Conservation (phyloP, 2,113 vertebrate genomes). For the Halcyon senegalensis region DNA sequence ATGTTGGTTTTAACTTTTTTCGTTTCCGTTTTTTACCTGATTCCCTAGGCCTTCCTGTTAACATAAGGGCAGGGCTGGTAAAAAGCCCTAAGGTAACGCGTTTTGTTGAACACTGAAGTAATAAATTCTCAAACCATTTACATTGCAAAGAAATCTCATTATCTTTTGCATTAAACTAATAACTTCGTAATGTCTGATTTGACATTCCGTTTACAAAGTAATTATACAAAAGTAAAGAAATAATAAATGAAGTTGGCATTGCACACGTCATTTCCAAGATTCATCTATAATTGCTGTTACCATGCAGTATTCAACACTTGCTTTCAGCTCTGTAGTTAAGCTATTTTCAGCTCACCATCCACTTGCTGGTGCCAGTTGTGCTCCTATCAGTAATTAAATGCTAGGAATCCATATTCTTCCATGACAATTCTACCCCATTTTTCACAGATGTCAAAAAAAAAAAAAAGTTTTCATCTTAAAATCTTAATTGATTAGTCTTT, state of each 20-base stretch:
- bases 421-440: background rate
- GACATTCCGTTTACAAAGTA: conserved; percentile 45
- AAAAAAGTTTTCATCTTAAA: background rate
- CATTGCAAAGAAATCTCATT: conserved; percentile 78
- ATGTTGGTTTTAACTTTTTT: conserved; percentile 92
- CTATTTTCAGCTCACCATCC: conserved; percentile 58
- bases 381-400: conserved; percentile 27
- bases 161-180: conserved; percentile 41
- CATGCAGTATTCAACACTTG: conserved; percentile 35
- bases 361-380: conserved; percentile 38
- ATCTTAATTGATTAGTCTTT: background rate
- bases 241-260: conserved; percentile 41
- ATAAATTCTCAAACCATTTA: conserved; percentile 80
- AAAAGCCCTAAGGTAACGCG: conserved; percentile 78
- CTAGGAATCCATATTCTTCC: background rate
- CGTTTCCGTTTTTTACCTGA: conserved; percentile 97
- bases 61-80: conserved; percentile 87
- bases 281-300: conserved; percentile 50
- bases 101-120: conserved; percentile 72
- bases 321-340: conserved; percentile 40
- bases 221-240: conserved; percentile 45
- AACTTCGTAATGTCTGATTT: conserved; percentile 53
- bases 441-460: background rate
- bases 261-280: conserved; percentile 38
- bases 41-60: conserved; percentile 95